A percentile compares a stretch with the other conserved stretches of the same genome.
phyloP scores from a whole-genome alignment of 2,888 invertebrate species.

The Chromoteleia sp. region DNA sequence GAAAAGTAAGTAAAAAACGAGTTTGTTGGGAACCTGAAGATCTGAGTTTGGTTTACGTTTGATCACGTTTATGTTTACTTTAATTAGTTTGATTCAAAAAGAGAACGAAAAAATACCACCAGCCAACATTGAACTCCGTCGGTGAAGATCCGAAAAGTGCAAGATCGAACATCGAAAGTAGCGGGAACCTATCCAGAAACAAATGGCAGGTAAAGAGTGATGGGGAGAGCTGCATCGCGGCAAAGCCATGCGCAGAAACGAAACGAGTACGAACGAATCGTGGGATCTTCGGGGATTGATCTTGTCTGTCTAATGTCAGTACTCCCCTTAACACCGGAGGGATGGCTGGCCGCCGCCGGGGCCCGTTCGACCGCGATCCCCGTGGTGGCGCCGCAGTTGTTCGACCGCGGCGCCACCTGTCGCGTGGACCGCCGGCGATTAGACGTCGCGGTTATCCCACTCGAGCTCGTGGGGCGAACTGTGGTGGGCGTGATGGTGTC shows the following conservation, averaged over 20 bases:
- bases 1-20: not conserved
- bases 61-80: too few species aligned
- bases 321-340: slow-evolving; percentile 78
- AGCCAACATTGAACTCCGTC: slow-evolving; percentile 28
- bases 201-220: slow-evolving; percentile 23
- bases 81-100: not conserved
- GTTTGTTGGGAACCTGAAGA: not conserved
- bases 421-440: slow-evolving; percentile 70
- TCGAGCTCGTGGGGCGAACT: slow-evolving; percentile 82
- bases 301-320: slow-evolving; percentile 70
- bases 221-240: slow-evolving; percentile 46
- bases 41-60: not conserved
- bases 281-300: slow-evolving; percentile 59
- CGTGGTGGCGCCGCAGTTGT: slow-evolving; percentile 19
- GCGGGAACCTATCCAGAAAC: slow-evolving; percentile 46
- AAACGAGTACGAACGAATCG: slow-evolving; percentile 47
- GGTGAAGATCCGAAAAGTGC: slow-evolving; percentile 28
- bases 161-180: slow-evolving; percentile 44
- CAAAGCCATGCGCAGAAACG: slow-evolving; percentile 60
- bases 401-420: slow-evolving; percentile 11
- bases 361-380: slow-evolving; percentile 12
- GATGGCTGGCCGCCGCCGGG: slow-evolving; percentile 26
- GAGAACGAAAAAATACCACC: slow-evolving; percentile 12
- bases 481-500: slow-evolving; percentile 75
- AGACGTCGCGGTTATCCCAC: slow-evolving; percentile 84